These are phyloP conservation scores for Hypotaenidia okinawae DNA, from an alignment of 2,797 vertebrate genomes.

Conservation along the genomic window DNA sequence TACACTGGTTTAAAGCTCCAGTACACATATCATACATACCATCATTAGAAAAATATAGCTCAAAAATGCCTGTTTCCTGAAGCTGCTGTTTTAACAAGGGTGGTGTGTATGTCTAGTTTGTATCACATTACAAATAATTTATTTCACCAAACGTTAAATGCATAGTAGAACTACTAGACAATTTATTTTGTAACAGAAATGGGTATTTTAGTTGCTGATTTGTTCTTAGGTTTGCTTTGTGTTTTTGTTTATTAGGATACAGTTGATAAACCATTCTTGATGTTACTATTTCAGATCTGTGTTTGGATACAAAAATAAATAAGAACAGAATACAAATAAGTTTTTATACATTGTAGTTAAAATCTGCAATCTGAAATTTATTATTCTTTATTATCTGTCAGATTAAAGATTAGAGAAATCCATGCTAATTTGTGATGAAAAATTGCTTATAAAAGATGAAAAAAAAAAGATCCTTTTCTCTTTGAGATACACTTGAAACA, in stretches of 20 bases:
- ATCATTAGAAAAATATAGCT: conserved; percentile 69
- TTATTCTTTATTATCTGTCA: neutral
- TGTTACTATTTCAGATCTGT: conserved; percentile 1
- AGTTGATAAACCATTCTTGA: conserved; percentile 38
- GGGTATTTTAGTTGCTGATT: conserved; percentile 42
- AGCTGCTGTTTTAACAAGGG: conserved; percentile 62
- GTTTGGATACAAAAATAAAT: conserved; percentile 45
- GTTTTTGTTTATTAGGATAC: conserved; percentile 64
- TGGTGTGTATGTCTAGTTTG: conserved; percentile 46
- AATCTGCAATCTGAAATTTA: conserved; percentile 9
- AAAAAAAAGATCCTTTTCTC: neutral
- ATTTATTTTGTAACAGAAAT: conserved; percentile 26
- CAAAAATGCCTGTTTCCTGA: conserved; percentile 51
- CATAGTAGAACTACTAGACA: neutral
- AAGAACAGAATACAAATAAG: neutral
- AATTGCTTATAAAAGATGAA: neutral
- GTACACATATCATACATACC: conserved; percentile 48
- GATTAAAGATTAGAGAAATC: conserved; percentile 35
- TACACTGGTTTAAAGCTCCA: conserved; percentile 34
- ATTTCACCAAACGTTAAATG: conserved; percentile 56
- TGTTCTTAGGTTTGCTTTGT: conserved; percentile 37
- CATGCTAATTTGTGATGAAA: neutral
- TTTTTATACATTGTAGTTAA: conserved; percentile 19
- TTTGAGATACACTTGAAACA: conserved; percentile 1
- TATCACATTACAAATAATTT: conserved; percentile 43